Evolutionary conservation across 2,797 vertebrate genomes (phyloP).

Genomic region (Arremon aurantiirostris): DNA sequence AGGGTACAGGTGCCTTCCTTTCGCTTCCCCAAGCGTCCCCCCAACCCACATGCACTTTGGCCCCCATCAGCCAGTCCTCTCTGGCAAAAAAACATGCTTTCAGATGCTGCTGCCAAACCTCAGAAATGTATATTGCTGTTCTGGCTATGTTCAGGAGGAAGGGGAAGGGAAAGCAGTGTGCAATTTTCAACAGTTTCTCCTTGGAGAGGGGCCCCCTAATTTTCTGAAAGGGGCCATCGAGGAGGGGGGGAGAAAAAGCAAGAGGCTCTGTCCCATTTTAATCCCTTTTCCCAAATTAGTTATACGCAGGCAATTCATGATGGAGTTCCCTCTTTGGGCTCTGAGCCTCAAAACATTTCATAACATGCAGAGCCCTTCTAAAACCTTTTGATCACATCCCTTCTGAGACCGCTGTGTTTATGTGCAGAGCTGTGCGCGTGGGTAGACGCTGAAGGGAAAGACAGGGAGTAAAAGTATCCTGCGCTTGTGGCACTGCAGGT

Average conservation of each 20-base stretch:
- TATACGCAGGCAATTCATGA: constrained; percentile 40
- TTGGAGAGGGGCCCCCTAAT: constrained; percentile 68
- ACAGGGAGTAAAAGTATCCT: not conserved
- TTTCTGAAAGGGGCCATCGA: constrained; percentile 68
- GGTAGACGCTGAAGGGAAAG: not conserved
- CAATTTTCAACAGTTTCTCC: constrained; percentile 71
- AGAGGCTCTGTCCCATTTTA: constrained; percentile 46
- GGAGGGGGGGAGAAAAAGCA: constrained; percentile 13
- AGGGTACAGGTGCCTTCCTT: constrained; percentile 44
- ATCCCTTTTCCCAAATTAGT: constrained; percentile 49
- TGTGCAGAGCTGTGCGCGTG: not conserved
- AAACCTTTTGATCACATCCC: constrained; percentile 32
- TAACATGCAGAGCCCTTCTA: constrained; percentile 10
- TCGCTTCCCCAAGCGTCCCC: not conserved
- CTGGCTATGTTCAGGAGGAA: constrained; percentile 69
- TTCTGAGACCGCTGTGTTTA: not conserved
- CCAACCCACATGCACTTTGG: constrained; percentile 50
- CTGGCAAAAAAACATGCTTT: constrained; percentile 62
- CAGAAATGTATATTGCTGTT: constrained; percentile 76
- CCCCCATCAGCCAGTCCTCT: constrained; percentile 56
- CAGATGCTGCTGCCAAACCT: constrained; percentile 72
- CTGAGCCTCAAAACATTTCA: constrained; percentile 57
- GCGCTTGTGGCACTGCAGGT: accelerated
- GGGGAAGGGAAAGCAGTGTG: constrained; percentile 63
- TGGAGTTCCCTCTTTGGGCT: constrained; percentile 47